Evolutionary conservation across 23 tunicate species (phyloP).

Genomic region (Aplidium turbinatum): DNA sequence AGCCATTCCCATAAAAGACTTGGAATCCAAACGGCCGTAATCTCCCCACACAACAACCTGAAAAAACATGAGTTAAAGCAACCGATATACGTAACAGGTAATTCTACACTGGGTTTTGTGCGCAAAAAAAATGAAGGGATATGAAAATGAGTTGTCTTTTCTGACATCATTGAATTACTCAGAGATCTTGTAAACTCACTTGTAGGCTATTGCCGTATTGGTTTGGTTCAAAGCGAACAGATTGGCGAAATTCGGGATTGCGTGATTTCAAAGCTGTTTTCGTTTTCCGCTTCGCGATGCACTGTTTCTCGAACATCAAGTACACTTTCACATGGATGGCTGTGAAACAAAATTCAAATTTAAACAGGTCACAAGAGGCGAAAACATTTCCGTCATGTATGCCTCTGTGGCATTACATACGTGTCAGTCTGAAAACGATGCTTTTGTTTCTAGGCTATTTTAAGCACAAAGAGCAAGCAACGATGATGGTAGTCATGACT

Average conservation of each 20-base stretch:
- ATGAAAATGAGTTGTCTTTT: neutral
- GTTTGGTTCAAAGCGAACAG: conserved; percentile 55
- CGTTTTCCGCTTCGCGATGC: conserved; percentile 81
- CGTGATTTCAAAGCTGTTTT: conserved; percentile 49
- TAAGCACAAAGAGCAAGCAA: too few species aligned
- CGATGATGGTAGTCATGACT: too few species aligned
- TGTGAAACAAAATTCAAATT: conserved; percentile 33
- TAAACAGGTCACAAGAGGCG: too few species aligned
- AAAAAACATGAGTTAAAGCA: neutral
- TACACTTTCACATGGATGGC: conserved; percentile 91
- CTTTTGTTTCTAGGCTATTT: too few species aligned
- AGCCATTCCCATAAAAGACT: conserved; percentile 83
- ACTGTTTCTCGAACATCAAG: conserved; percentile 72
- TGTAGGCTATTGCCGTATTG: conserved; percentile 64
- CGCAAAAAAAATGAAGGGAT: neutral
- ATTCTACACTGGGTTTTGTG: neutral
- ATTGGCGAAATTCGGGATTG: conserved; percentile 76
- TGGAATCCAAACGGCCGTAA: conserved; percentile 85
- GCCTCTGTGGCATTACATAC: too few species aligned
- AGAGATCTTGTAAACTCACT: too few species aligned
- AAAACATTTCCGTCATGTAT: too few species aligned
- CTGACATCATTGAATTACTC: too few species aligned
- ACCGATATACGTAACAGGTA: too few species aligned
- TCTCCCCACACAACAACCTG: conserved; percentile 91
- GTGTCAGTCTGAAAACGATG: neutral